phyloP scores from a whole-genome alignment of 2,113 vertebrate genomes.

The Phaetusa simplex region DNA sequence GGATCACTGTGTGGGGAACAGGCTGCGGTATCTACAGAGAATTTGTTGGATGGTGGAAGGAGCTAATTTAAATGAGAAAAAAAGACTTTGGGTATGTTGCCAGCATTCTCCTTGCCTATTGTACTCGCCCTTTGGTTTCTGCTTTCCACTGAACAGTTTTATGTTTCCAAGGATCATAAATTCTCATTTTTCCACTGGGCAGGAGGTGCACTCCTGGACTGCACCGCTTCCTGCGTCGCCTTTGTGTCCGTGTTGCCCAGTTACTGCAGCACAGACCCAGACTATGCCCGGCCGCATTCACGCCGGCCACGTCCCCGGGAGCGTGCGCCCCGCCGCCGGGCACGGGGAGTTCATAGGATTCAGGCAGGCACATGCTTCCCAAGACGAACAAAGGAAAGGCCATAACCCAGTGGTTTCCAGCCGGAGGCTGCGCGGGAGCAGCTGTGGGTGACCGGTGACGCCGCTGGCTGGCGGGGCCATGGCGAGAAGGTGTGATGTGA shows the following conservation, averaged over 20 bases:
- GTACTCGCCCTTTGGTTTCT: constrained; percentile 14
- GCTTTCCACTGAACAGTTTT: constrained; percentile 42
- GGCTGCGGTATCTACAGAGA: not conserved
- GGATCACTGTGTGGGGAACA: accelerated
- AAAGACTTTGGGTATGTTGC: not conserved
- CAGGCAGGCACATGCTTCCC: not conserved
- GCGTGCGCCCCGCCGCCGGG: not conserved
- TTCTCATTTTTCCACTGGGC: constrained; percentile 51
- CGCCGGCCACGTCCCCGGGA: not conserved
- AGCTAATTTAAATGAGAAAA: constrained; percentile 52
- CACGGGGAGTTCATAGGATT: not conserved
- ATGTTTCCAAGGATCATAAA: constrained; percentile 67
- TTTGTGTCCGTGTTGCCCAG: constrained; percentile 64
- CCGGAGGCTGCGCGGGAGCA: accelerated
- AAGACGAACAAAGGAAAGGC: not conserved
- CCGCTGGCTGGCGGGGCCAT: not conserved
- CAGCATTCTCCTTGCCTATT: constrained; percentile 52
- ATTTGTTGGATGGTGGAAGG: not conserved
- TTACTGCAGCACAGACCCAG: constrained; percentile 18
- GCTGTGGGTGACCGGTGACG: not conserved
- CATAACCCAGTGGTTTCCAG: not conserved
- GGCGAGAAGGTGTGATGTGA: not conserved
- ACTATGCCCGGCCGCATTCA: constrained; percentile 30
- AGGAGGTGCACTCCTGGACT: constrained; percentile 30
- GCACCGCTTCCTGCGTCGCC: not conserved